Evolutionary conservation across 2,797 vertebrate species (phyloP).

Genomic region (Borostomias antarcticus): DNA sequence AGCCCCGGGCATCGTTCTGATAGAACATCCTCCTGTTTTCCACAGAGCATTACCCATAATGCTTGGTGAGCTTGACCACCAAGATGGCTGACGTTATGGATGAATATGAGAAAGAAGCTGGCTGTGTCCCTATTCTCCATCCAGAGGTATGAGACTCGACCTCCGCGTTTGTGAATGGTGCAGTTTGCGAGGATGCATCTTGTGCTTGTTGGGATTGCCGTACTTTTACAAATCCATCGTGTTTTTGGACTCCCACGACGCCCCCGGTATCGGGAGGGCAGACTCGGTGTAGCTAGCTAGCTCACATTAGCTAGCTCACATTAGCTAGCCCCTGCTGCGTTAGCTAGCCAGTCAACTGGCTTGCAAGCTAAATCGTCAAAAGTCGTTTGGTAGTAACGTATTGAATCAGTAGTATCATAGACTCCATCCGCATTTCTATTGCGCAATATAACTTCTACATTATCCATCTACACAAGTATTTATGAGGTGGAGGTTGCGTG

Average conservation of each 20-base stretch:
- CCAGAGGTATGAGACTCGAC: conserved; percentile 82
- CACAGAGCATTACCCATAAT: conserved; percentile 84
- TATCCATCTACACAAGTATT: no score
- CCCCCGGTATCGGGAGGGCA: conserved; percentile 22
- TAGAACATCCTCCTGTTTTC: conserved; percentile 29
- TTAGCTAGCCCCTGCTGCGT: conserved; percentile 33
- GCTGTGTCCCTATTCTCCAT: conserved; percentile 94
- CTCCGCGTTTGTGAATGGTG: not conserved
- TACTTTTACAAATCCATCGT: not conserved
- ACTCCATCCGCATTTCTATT: no score
- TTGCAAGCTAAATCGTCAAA: conserved; percentile 1
- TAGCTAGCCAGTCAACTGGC: conserved; percentile 31
- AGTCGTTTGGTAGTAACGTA: no score
- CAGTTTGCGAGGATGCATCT: not conserved
- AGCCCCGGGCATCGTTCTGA: conserved; percentile 5
- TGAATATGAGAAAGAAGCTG: conserved; percentile 93
- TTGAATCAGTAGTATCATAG: no score
- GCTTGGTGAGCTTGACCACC: conserved; percentile 85
- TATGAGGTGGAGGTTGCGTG: not conserved
- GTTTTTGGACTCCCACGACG: conserved; percentile 42
- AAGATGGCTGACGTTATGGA: conserved; percentile 98
- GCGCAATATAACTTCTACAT: no score
- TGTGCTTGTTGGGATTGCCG: conserved; percentile 18
- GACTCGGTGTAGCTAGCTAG: not conserved
- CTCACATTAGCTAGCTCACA: conserved; percentile 6